Conservation (phyloP, 2,797 vertebrate genomes). For the Semotilus atromaculatus region DNA sequence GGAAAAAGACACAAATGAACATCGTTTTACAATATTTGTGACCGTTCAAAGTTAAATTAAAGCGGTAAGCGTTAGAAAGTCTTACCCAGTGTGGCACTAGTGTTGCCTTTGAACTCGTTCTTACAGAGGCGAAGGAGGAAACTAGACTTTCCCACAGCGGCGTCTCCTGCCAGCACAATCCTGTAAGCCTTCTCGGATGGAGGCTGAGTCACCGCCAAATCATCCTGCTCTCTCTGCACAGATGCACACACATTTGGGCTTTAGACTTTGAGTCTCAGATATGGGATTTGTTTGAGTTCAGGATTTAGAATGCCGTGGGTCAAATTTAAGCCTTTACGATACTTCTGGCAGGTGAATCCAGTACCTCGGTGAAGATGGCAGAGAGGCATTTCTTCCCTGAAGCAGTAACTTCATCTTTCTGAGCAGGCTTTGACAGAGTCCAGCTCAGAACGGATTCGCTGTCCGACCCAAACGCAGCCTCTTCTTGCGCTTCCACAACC, state of each 20-base stretch:
- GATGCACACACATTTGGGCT: constrained; percentile 14
- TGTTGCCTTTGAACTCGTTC: constrained; percentile 91
- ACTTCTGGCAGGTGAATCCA: neutral
- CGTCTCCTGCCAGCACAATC: constrained; percentile 93
- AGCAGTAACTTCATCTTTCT: constrained; percentile 66
- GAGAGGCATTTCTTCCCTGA: constrained; percentile 84
- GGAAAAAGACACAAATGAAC: neutral
- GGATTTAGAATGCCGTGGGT: neutral
- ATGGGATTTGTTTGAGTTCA: neutral
- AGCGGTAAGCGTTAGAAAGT: neutral
- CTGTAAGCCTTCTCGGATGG: constrained; percentile 89
- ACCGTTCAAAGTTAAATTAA: neutral
- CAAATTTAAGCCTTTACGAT: neutral
- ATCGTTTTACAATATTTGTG: neutral
- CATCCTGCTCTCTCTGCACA: constrained; percentile 73
- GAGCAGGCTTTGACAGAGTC: constrained; percentile 74
- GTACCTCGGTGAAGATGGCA: constrained; percentile 84
- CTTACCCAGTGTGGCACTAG: constrained; percentile 89
- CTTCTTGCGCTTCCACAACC: constrained; percentile 84
- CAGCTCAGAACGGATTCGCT: constrained; percentile 78
- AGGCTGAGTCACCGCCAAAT: constrained; percentile 59
- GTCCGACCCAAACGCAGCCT: constrained; percentile 81
- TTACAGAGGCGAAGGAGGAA: constrained; percentile 96
- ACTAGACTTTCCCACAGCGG: constrained; percentile 96
- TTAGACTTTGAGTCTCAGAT: neutral